phyloP scores from a whole-genome alignment of 2,113 vertebrate species.

The Caloenas nicobarica region DNA sequence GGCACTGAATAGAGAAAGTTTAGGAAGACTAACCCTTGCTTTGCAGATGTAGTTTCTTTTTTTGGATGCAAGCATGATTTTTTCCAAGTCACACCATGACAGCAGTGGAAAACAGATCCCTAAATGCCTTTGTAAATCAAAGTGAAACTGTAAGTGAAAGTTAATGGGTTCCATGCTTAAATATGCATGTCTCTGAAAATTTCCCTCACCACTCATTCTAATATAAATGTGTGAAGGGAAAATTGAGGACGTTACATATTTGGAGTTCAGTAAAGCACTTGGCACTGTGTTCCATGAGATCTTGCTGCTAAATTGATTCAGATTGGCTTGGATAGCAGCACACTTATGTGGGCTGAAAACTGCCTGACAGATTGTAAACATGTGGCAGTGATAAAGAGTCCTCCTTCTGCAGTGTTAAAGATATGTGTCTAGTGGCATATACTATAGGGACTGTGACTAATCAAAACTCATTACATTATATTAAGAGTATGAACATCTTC shows the following conservation, averaged over 20 bases:
- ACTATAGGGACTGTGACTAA: background rate
- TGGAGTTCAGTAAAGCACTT: conserved; percentile 33
- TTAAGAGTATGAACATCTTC: background rate
- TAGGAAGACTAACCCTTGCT: background rate
- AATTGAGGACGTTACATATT: conserved; percentile 15
- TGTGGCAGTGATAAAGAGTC: background rate
- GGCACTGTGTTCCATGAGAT: background rate
- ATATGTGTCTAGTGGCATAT: background rate
- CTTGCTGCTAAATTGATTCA: conserved; percentile 41
- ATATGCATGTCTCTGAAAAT: conserved; percentile 2
- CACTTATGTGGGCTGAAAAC: conserved; percentile 45
- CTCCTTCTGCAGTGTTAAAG: background rate
- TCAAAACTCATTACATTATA: background rate
- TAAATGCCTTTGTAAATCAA: conserved; percentile 17
- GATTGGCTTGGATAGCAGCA: conserved; percentile 24
- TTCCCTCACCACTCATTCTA: conserved; percentile 10
- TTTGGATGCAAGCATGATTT: background rate
- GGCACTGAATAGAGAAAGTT: background rate
- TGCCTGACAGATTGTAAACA: conserved; percentile 54
- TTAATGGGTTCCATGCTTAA: conserved; percentile 1
- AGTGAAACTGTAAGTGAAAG: conserved; percentile 24
- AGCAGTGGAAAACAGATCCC: background rate
- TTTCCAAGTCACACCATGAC: background rate
- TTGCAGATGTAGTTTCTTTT: background rate
- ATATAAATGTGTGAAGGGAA: conserved; percentile 30